Conservation (phyloP, 2,888 invertebrate species). For the Leptothorax acervorum region DNA sequence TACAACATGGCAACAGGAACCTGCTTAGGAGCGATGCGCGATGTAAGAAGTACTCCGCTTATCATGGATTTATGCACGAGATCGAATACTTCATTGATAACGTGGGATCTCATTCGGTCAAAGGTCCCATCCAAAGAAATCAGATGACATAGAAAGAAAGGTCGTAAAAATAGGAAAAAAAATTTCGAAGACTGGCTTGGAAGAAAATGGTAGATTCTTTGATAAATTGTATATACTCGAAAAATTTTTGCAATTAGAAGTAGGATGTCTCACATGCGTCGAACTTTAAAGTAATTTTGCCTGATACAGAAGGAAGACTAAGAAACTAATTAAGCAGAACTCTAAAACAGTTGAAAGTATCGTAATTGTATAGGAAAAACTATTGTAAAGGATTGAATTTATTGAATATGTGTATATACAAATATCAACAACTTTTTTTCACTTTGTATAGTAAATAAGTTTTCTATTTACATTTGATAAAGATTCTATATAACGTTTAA, state of each 20-base stretch:
- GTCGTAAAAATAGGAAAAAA: slow-evolving; percentile 31
- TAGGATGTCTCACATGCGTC: background rate
- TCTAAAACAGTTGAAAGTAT: slow-evolving; percentile 46
- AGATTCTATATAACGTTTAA: slow-evolving; percentile 6
- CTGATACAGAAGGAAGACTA: background rate
- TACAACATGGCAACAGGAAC: slow-evolving; percentile 96
- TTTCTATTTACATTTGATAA: slow-evolving; percentile 12
- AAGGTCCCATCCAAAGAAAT: slow-evolving; percentile 75
- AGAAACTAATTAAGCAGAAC: background rate
- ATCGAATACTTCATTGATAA: slow-evolving; percentile 83
- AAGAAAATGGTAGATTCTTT: slow-evolving; percentile 25
- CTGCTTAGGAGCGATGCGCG: slow-evolving; percentile 89
- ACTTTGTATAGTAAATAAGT: slow-evolving; percentile 1
- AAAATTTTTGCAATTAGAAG: background rate
- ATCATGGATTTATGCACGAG: slow-evolving; percentile 89
- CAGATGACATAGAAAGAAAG: slow-evolving; percentile 75
- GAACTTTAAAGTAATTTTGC: background rate
- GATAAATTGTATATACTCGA: slow-evolving; percentile 12
- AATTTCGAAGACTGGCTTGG: slow-evolving; percentile 23
- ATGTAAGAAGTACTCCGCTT: slow-evolving; percentile 86
- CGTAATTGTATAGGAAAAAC: slow-evolving; percentile 9
- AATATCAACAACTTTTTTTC: background rate
- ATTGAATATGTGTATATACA: background rate
- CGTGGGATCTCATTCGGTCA: slow-evolving; percentile 87
- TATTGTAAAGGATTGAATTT: slow-evolving; percentile 7